phyloP scores from a whole-genome alignment of 2,113 vertebrate genomes.

The Baryphthengus martii region DNA sequence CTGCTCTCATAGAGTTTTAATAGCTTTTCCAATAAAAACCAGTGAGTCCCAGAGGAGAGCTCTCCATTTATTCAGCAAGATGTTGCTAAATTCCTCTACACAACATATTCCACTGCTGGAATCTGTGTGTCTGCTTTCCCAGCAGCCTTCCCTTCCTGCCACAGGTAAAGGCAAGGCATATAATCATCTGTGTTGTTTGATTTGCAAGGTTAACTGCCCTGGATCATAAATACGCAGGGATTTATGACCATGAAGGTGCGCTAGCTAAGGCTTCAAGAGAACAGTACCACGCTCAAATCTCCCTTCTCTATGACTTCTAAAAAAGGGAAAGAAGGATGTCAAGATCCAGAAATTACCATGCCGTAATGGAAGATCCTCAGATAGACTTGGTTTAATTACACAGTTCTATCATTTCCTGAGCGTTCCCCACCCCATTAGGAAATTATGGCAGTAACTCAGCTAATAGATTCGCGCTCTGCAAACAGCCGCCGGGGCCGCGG shows the following conservation, averaged over 20 bases:
- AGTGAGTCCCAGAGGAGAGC: slow-evolving; percentile 39
- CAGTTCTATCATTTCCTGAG: slow-evolving; percentile 62
- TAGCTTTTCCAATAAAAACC: slow-evolving; percentile 50
- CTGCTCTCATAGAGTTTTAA: slow-evolving; percentile 53
- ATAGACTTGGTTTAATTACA: slow-evolving; percentile 70
- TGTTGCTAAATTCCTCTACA: slow-evolving; percentile 25
- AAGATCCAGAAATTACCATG: background rate
- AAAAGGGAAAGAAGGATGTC: background rate
- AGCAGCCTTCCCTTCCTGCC: slow-evolving; percentile 14
- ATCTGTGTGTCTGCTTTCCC: background rate
- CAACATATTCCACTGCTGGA: background rate
- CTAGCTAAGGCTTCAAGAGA: slow-evolving; percentile 7
- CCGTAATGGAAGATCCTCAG: slow-evolving; percentile 62
- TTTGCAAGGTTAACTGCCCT: slow-evolving; percentile 61
- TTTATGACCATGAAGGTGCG: background rate
- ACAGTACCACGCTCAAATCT: background rate
- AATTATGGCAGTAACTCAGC: slow-evolving; percentile 67
- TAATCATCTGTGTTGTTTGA: slow-evolving; percentile 57
- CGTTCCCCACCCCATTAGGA: slow-evolving; percentile 56
- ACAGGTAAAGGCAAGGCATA: slow-evolving; percentile 30
- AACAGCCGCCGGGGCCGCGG: slow-evolving; percentile 42
- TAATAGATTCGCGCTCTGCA: slow-evolving; percentile 22
- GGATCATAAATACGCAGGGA: slow-evolving; percentile 46
- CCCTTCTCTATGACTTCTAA: background rate
- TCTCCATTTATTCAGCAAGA: slow-evolving; percentile 48